phyloP scores from a whole-genome alignment of 1,140 invertebrate species.

The Apis laboriosa region DNA sequence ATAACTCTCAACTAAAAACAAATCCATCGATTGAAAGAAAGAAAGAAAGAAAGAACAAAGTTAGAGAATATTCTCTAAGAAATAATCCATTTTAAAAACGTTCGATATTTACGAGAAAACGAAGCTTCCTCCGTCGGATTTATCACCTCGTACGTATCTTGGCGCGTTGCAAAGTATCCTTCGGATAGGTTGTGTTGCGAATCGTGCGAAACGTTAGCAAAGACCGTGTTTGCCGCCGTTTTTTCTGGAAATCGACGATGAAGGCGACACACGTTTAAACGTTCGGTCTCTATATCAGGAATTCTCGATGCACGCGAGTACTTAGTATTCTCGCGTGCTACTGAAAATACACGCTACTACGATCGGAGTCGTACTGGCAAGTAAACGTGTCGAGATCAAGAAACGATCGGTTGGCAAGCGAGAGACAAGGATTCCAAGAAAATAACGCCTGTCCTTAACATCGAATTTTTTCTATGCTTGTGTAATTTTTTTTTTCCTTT shows the following conservation, averaged over 20 bases:
- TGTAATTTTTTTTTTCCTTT: neutral
- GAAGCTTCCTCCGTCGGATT: neutral
- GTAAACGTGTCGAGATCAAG: constrained; percentile 55
- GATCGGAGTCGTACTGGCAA: constrained; percentile 32
- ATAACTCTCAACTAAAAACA: neutral
- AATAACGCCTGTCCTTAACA: constrained; percentile 31
- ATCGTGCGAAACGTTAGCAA: constrained; percentile 9
- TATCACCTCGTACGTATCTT: neutral
- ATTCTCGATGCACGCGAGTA: constrained; percentile 47
- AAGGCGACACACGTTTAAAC: constrained; percentile 54
- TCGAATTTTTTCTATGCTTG: neutral
- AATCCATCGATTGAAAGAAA: too few species aligned
- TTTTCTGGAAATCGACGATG: constrained; percentile 50
- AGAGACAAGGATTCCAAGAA: constrained; percentile 47
- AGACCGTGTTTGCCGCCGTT: neutral
- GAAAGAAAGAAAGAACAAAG: too few species aligned
- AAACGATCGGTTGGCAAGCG: constrained; percentile 48
- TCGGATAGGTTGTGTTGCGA: neutral
- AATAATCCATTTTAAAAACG: neutral
- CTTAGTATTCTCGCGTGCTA: constrained; percentile 53
- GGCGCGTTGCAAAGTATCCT: neutral
- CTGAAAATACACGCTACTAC: constrained; percentile 57
- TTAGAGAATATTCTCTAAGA: too few species aligned
- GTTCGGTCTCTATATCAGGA: constrained; percentile 53
- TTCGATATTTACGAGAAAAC: neutral